Base-by-base conservation (phyloP, 2,113 vertebrate genomes). In the Potamarius usumacintae region DNA sequence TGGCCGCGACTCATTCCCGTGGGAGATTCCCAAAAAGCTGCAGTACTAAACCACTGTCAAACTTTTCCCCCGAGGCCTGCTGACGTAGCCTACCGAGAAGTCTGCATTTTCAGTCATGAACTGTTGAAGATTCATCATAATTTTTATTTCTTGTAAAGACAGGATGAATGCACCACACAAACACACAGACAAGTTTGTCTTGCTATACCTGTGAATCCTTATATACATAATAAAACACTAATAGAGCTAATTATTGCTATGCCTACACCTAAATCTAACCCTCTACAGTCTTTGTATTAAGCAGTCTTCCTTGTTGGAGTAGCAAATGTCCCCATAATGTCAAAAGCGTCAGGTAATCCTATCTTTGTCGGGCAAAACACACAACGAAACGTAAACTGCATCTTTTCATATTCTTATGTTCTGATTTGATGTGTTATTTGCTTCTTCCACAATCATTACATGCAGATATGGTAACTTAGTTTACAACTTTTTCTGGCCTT, bases 21-120 rank as follows among this genome's bases (percentile, higher is more conserved):
- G 98, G 98, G 98, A 99, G 96, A 94, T 97, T 88, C 97, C 97
- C 94, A 99, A 96, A 96, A 99, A 99, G 81, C 97, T 99, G 88
- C 97, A 98, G 94, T 97, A 97, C 90, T 99, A 96, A 98, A 95
- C 90, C 77, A 96, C 91, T 74, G 96, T 97, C 93, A 97, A 96
- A 97, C 96, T 96, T 97, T 96, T 95, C 94, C 95, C 96, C 95
- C 94, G 7, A 96, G 94, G 96, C 96, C 95, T 92, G 95, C 96
- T 97, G 95, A 97, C 95, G 97, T 98, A 96, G 95, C 94, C 94
- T 99, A 98, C 97, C 98, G 97, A 99, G 97, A 99, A 99, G 97
- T 97, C 95, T 96, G 92, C 96, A 0, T 25, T 76, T 76, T 12
- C 1, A 72, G 34, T 42, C 20, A 76, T 12, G 48, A 52, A 25